These are phyloP conservation scores for Chionis minor DNA, from an alignment of 2,113 vertebrate species.

Conservation along the genomic window DNA sequence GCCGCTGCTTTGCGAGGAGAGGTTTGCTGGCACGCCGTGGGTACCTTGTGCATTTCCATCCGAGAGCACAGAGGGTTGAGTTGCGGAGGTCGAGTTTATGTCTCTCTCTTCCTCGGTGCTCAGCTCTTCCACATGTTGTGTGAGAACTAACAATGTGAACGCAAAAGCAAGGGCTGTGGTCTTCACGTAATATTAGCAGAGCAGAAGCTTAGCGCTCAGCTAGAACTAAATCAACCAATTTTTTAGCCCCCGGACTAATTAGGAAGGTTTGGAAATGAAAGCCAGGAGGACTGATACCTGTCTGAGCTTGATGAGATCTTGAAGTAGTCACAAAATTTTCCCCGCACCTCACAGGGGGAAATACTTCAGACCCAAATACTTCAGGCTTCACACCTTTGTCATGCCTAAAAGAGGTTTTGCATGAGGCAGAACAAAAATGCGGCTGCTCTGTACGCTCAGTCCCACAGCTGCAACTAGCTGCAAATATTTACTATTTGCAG, in stretches of 20 bases:
- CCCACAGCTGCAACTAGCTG: background rate
- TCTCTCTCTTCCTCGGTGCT: background rate
- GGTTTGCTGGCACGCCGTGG: background rate
- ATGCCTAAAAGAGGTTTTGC: background rate
- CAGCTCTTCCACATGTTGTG: background rate
- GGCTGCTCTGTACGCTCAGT: background rate
- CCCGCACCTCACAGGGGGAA: background rate
- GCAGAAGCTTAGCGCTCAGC: background rate
- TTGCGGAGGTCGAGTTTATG: background rate
- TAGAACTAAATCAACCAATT: background rate
- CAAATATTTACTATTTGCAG: background rate
- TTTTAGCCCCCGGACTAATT: background rate
- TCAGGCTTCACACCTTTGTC: background rate
- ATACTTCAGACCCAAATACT: background rate
- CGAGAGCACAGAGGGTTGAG: background rate
- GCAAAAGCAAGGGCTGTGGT: background rate
- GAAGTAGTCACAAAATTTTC: background rate
- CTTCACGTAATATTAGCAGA: background rate
- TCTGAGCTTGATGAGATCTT: background rate
- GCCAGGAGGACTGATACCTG: background rate
- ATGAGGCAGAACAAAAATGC: background rate
- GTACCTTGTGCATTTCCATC: background rate
- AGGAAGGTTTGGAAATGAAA: background rate
- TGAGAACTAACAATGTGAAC: background rate
- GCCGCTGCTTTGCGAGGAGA: background rate